phyloP scores from a whole-genome alignment of 2,113 vertebrate genomes.

The Zosterops japonicus region DNA sequence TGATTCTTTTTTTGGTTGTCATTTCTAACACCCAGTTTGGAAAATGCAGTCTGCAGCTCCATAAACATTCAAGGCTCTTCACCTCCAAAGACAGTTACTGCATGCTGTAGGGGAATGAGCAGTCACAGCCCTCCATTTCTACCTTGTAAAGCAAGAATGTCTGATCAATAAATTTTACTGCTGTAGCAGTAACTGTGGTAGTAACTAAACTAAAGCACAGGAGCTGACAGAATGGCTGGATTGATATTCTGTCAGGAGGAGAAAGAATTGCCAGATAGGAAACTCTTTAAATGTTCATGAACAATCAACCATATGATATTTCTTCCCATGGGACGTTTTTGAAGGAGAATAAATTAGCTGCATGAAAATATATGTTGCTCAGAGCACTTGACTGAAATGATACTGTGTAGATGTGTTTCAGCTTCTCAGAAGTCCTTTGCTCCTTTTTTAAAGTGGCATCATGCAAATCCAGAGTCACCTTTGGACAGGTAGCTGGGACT shows the following conservation, averaged over 20 bases:
- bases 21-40: not conserved
- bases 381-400: not conserved
- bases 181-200: not conserved
- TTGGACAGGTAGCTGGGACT: not conserved
- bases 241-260: not conserved
- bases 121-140: not conserved
- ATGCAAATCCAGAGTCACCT: not conserved
- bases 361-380: not conserved
- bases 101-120: not conserved
- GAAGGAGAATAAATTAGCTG: not conserved
- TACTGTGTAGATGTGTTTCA: not conserved
- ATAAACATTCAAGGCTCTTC: not conserved
- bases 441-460: not conserved
- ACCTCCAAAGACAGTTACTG: not conserved
- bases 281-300: not conserved
- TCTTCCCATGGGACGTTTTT: not conserved
- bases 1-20: not conserved
- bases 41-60: not conserved
- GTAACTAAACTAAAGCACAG: conserved; percentile 2
- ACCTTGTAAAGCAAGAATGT: conserved; percentile 2
- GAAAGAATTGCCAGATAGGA: not conserved
- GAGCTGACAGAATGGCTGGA: not conserved
- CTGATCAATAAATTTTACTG: conserved; percentile 32
- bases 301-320: not conserved
- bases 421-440: not conserved